A percentile compares a stretch with the other conserved stretches of the same genome.
Evolutionary conservation across 2,113 vertebrate species (phyloP).

Genomic region (Gambusia affinis): DNA sequence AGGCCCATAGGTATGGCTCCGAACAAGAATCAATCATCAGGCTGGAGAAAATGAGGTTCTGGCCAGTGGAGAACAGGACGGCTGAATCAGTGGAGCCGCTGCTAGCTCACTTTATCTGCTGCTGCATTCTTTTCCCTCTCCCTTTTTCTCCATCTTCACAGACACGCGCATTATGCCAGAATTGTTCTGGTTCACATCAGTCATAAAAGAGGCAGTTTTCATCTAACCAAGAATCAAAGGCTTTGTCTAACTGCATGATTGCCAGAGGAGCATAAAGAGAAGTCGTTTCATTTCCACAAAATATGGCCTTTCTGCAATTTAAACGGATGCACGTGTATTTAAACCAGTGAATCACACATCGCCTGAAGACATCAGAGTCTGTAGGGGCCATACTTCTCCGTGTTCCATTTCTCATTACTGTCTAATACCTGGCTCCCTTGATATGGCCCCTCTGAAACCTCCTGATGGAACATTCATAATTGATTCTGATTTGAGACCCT

Average conservation of each 20-base stretch:
- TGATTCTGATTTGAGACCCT: conserved; percentile 75
- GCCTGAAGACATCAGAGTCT: conserved; percentile 66
- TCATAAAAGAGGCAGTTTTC: conserved; percentile 52
- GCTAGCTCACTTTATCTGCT: conserved; percentile 19
- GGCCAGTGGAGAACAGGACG: conserved; percentile 50
- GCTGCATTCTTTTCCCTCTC: not conserved
- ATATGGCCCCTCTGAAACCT: conserved; percentile 69
- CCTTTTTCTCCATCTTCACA: conserved; percentile 1
- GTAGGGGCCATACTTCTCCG: conserved; percentile 58
- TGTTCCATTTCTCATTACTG: conserved; percentile 77
- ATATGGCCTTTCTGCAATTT: conserved; percentile 57
- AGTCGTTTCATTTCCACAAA: conserved; percentile 66
- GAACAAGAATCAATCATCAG: conserved; percentile 77
- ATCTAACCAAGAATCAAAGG: conserved; percentile 63
- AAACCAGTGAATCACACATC: conserved; percentile 59
- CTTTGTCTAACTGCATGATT: conserved; percentile 60
- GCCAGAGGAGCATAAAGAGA: conserved; percentile 51
- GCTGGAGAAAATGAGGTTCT: conserved; percentile 53
- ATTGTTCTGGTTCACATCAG: conserved; percentile 24
- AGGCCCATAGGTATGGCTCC: conserved; percentile 74
- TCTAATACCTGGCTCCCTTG: conserved; percentile 67
- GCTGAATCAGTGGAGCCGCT: conserved; percentile 38
- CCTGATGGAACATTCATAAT: conserved; percentile 78
- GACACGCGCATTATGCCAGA: conserved; percentile 2
- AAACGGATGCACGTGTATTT: conserved; percentile 76